Percentiles rank a stretch among this genome's conserved stretches.
Conservation (phyloP, 2,797 vertebrate species). For the Prionace glauca region DNA sequence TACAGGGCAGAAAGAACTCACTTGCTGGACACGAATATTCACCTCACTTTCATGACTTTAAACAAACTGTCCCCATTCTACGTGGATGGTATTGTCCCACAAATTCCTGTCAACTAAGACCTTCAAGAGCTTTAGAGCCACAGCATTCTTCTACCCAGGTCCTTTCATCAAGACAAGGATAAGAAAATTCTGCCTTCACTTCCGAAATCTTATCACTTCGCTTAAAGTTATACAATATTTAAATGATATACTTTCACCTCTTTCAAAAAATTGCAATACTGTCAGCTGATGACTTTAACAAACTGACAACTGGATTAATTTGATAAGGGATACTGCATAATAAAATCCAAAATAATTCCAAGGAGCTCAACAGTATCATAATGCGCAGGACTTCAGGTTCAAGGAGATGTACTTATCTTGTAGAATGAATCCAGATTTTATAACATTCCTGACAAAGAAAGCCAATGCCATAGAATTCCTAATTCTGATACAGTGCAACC, state of each 20-base stretch:
- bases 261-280: background rate
- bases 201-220: background rate
- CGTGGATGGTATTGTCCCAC: constrained; percentile 18
- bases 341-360: background rate
- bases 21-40: constrained; percentile 17
- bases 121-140: constrained; percentile 15
- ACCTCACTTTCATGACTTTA: background rate
- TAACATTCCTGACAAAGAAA: background rate
- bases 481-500: background rate
- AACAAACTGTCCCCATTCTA: constrained; percentile 12
- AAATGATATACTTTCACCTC: background rate
- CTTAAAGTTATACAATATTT: constrained; percentile 32
- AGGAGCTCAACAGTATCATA: background rate
- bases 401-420: background rate
- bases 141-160: constrained; percentile 9
- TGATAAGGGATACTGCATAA: constrained; percentile 24
- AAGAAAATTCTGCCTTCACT: background rate
- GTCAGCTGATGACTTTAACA: constrained; percentile 30
- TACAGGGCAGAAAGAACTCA: background rate
- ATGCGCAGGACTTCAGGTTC: constrained; percentile 15
- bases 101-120: constrained; percentile 31
- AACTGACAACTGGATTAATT: background rate
- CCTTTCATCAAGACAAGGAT: constrained; percentile 21
- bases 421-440: constrained; percentile 3
- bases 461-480: background rate